phyloP scores from a whole-genome alignment of 2,888 invertebrate genomes.

The Matsumyia berberina region DNA sequence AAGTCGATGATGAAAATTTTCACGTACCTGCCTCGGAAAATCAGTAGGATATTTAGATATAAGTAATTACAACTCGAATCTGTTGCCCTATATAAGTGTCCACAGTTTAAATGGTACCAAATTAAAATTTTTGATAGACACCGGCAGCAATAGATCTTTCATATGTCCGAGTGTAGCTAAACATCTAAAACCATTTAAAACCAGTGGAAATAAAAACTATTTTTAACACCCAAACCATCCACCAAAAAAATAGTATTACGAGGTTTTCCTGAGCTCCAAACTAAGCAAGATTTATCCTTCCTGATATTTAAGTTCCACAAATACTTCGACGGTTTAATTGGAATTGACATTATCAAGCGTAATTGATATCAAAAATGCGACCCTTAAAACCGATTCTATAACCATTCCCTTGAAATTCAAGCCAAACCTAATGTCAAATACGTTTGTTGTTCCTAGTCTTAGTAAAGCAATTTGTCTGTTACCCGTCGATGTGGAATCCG shows the following conservation, averaged over 20 bases:
- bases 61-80: constrained; percentile 40
- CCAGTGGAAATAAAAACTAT: constrained; percentile 14
- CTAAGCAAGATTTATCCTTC: neutral
- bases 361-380: too few relatives aligned
- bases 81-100: constrained; percentile 41
- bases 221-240: neutral
- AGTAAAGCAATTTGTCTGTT: too few relatives aligned
- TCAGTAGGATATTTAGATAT: constrained; percentile 66
- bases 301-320: constrained; percentile 5
- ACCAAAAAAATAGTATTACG: neutral
- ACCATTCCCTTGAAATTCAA: too few relatives aligned
- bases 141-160: constrained; percentile 56
- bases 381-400: too few relatives aligned
- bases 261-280: constrained; percentile 2
- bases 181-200: constrained; percentile 18
- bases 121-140: constrained; percentile 45
- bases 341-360: neutral
- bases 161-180: constrained; percentile 47
- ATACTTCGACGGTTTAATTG: constrained; percentile 13
- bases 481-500: too few relatives aligned
- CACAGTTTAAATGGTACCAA: neutral
- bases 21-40: constrained; percentile 54
- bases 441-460: too few relatives aligned
- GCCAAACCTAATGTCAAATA: too few relatives aligned
- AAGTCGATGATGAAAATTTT: constrained; percentile 70